These are phyloP conservation scores for Daphoenositta chrysoptera DNA, from an alignment of 2,113 vertebrate species.

Conservation along the genomic window DNA sequence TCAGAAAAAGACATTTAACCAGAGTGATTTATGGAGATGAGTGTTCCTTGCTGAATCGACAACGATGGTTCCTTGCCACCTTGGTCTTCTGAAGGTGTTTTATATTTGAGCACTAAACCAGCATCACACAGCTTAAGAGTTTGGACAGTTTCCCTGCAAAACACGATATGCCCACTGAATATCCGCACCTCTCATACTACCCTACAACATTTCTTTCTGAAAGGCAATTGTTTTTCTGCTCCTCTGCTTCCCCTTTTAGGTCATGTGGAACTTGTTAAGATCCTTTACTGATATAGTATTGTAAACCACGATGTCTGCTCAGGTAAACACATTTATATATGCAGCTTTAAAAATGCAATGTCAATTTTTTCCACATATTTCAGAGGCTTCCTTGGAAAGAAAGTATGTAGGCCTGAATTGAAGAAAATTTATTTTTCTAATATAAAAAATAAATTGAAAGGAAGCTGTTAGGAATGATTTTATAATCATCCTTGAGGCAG, in stretches of 20 bases:
- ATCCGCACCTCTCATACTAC: background rate
- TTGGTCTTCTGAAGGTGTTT: background rate
- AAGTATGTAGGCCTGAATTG: background rate
- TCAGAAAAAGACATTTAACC: background rate
- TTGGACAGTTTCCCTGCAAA: background rate
- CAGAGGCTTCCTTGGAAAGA: background rate
- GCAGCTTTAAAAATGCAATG: slow-evolving; percentile 12
- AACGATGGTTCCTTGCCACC: background rate
- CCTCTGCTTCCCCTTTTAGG: background rate
- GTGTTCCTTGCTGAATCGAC: background rate
- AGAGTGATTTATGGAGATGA: background rate
- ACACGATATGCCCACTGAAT: background rate
- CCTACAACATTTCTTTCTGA: background rate
- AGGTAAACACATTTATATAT: slow-evolving; percentile 8
- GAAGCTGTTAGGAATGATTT: background rate
- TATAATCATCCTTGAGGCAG: background rate
- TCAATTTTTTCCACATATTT: background rate
- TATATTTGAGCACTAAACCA: background rate
- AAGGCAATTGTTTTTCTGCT: background rate
- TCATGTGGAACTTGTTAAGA: background rate
- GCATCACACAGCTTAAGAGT: background rate
- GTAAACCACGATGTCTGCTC: background rate
- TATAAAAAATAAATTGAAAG: slow-evolving; percentile 18
- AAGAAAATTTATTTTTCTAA: slow-evolving; percentile 18
- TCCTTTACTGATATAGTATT: background rate